Evolutionary conservation across 1,140 invertebrate species (phyloP).

Genomic region (Luehdorfia chinensis): DNA sequence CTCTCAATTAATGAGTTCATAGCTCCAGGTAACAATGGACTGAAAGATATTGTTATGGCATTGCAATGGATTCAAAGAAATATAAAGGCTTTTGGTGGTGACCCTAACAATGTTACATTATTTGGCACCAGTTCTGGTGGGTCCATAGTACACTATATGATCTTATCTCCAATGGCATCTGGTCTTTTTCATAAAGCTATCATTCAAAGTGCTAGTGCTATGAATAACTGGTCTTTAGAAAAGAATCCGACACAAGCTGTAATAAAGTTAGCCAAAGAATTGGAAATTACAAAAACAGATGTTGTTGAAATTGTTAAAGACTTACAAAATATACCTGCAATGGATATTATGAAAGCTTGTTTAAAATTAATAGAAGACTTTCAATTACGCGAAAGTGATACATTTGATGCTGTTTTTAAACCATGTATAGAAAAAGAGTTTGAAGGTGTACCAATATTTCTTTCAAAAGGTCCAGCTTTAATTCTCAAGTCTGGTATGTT

Average conservation of each 20-base stretch:
- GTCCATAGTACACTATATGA: conserved; percentile 72
- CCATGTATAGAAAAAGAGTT: conserved; percentile 63
- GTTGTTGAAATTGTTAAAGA: conserved; percentile 52
- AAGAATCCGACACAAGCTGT: conserved; percentile 46
- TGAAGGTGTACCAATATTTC: conserved; percentile 55
- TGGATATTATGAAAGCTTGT: conserved; percentile 43
- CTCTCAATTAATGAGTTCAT: conserved; percentile 55
- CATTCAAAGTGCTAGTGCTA: conserved; percentile 57
- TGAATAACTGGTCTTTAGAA: conserved; percentile 55
- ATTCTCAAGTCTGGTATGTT: conserved; percentile 60
- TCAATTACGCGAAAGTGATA: conserved; percentile 25
- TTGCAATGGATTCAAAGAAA: conserved; percentile 81
- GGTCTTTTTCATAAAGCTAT: conserved; percentile 76
- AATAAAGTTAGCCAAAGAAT: conserved; percentile 43
- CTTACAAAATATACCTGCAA: conserved; percentile 35
- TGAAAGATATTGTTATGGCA: conserved; percentile 80
- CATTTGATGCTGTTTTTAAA: conserved; percentile 51
- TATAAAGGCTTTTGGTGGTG: conserved; percentile 79
- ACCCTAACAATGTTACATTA: conserved; percentile 79
- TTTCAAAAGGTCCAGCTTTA: conserved; percentile 45
- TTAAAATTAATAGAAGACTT: conserved; percentile 22
- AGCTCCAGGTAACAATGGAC: conserved; percentile 79
- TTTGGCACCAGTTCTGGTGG: conserved; percentile 80
- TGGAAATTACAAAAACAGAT: conserved; percentile 43
- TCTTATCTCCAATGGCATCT: conserved; percentile 77